Evolutionary conservation across 2,797 vertebrate species (phyloP), one percentile per base, ranked within the genome.

Genomic region (Aphelocoma californica): DNA sequence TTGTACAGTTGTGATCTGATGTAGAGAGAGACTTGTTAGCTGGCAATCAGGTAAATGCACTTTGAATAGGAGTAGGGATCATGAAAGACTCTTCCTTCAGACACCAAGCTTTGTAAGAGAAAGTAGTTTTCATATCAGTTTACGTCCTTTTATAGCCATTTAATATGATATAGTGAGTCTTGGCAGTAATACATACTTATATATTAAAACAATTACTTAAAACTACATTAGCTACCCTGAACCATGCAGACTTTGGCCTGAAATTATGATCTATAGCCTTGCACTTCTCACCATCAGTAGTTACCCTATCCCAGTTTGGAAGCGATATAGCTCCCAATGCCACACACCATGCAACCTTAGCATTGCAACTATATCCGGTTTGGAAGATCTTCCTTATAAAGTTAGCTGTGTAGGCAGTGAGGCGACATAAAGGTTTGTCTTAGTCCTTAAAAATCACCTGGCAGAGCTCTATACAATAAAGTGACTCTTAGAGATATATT

Each of bases 261-360:
- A 78, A 84, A 58, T 40, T 2, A 42, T 1, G 0, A 36, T 10
- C 13, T 44, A 7, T 2, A 14, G 16, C 48, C 8, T 56, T 12
- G 26, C 9, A 4, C 20, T 32, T 38, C 36, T 44, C 23, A 31
- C 26, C 34, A 66, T 14, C 25, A 8, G 53, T 1, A 32, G 14
- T 9, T 45, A 36, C 32, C 8, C 18, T 6, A 4, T 3, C 8
- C 12, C 45, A 9, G 20, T 17, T 8, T 3, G 36, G 45, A 71
- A 70, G 28, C 0, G 45, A 14, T 6, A 42, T 0, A 4, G 29
- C 58, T 57, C 29, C 34, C 26, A 24, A 0, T 6, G 9, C 18
- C 12, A 61, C 14, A 2, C 0, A 8, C 12, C 3, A 2, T 0
- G 4, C 11, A 38, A 71, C 26, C 32, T 28, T 3, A 19, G 61